These are phyloP conservation scores for Brachymystax lenok DNA, from an alignment of 2,797 vertebrate genomes.

Conservation along the genomic window DNA sequence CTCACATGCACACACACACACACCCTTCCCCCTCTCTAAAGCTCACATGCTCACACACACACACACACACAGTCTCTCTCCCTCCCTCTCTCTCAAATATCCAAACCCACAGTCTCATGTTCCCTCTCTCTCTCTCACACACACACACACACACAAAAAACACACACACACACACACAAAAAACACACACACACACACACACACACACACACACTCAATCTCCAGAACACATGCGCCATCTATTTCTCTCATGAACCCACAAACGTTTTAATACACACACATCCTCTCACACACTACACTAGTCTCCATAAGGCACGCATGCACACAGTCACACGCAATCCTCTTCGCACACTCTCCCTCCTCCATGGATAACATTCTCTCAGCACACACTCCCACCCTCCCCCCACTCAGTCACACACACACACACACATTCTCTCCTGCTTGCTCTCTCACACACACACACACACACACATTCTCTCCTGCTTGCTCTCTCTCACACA, in stretches of 20 bases:
- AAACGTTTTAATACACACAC: conserved; percentile 57
- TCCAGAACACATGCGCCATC: conserved; percentile 48
- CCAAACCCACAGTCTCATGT: conserved; percentile 64
- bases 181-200: conserved; percentile 9
- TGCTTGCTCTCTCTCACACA: no score
- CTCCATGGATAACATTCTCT: conserved; percentile 54
- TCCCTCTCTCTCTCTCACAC: conserved; percentile 39
- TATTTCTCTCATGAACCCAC: conserved; percentile 25
- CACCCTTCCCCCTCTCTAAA: no score
- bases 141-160: conserved; percentile 32
- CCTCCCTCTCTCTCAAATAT: conserved; percentile 49
- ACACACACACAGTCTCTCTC: conserved; percentile 49
- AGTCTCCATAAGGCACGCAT: conserved; percentile 34
- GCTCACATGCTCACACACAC: not conserved
- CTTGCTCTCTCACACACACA: no score
- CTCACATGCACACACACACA: no score
- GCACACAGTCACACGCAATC: conserved; percentile 36
- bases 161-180: conserved; percentile 38
- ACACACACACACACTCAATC: conserved; percentile 21
- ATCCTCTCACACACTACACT: conserved; percentile 15
- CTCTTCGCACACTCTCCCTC: conserved; percentile 17
- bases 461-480: no score
- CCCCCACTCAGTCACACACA: conserved; percentile 66
- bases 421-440: conserved; percentile 49
- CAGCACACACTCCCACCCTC: conserved; percentile 34